Base-by-base conservation (phyloP, 2,888 invertebrate genomes). In the Myathropa florea region DNA sequence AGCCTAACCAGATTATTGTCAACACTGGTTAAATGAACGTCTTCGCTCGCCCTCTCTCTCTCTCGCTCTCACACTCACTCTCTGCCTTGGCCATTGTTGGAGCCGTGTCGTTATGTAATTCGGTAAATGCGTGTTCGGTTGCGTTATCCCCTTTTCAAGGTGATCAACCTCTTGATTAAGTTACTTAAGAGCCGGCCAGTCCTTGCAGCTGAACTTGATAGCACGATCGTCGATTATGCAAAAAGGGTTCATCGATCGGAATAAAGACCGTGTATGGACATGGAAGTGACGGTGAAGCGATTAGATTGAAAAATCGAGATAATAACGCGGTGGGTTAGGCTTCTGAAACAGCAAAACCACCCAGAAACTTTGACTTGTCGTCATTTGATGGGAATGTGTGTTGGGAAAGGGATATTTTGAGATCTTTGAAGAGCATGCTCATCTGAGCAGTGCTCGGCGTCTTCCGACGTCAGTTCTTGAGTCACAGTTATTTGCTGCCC, bases 101-200 rank as follows among this genome's bases (percentile, higher is more conserved):
- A 28, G 46, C 77, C 30, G 61, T n/a, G n/a, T 86, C 72, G 82
- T 86, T 86, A 82, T 83, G 78, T 78, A 83, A 83, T 86, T 85
- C 77, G 67, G 77, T 64, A 67, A 83, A 70, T 70, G 70, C 61
- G 64, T 73, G 82, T 82, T 73, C 61, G 71, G 68, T 85, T 86
- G 82, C 82, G 78, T 83, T 86, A 78, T 83, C 55, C 33, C 36
- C 67, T 18, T 46, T 46, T 75, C 86, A 78, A 83, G 86, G 82
- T 86, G 73, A 59, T 78, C 86, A 86, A 86, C 82, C 86, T 86
- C 61, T 78, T 33, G 59, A 63, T 83, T 67, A 46, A 70, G 46
- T 71, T 55, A 84, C 76, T 72, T 57, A 76, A 80, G 53, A 72
- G 60, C 23, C 21, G n/a, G 10, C 3, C 18, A 24, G 59, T 75